phyloP scores from a whole-genome alignment of 1,140 invertebrate genomes.

The Platyura marginata region DNA sequence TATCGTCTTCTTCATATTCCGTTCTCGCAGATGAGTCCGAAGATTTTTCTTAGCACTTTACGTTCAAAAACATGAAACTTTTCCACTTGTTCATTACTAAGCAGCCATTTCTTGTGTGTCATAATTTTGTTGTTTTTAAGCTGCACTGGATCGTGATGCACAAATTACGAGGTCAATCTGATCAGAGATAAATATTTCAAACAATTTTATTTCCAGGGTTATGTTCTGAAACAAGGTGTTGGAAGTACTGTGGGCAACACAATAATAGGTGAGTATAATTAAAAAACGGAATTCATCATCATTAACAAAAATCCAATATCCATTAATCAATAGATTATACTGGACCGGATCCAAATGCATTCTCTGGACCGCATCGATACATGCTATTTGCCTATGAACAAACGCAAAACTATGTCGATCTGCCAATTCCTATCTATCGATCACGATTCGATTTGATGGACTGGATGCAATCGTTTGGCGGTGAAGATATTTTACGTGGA shows the following conservation, averaged over 20 bases:
- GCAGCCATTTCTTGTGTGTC: too few relatives aligned
- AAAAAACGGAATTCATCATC: not conserved
- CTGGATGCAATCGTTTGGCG: constrained; percentile 1
- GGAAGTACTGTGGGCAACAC: not conserved
- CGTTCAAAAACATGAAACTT: too few relatives aligned
- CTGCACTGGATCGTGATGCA: too few relatives aligned
- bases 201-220: not conserved
- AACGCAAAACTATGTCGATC: not conserved
- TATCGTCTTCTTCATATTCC: too few relatives aligned
- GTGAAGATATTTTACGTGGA: not conserved
- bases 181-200: too few relatives aligned
- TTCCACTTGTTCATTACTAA: too few relatives aligned
- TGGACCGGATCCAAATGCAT: not conserved
- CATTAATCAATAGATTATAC: not conserved
- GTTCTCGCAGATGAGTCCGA: too few relatives aligned
- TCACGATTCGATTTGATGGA: not conserved
- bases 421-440: not conserved
- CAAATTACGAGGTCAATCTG: too few relatives aligned
- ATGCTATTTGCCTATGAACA: not conserved
- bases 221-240: not conserved
- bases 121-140: too few relatives aligned
- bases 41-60: too few relatives aligned
- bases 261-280: not conserved
- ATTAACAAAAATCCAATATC: not conserved
- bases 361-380: not conserved